Conservation (phyloP, 2,113 vertebrate species). For the Podarcis raffonei region DNA sequence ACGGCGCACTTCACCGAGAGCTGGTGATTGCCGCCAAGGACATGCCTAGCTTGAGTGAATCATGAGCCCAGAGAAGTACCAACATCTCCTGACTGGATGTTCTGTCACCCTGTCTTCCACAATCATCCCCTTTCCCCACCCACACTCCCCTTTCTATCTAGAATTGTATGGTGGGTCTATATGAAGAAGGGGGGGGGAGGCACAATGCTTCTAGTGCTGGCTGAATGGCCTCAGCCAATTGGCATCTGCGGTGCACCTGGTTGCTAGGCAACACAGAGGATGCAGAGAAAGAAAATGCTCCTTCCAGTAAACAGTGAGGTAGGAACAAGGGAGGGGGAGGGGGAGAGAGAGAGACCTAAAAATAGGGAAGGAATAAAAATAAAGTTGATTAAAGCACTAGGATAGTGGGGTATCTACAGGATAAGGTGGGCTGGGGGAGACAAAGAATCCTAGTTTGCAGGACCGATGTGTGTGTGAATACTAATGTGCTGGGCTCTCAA, state of each 20-base stretch:
- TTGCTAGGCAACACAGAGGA: conserved; percentile 85
- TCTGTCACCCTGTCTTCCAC: not conserved
- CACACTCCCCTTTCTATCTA: not conserved
- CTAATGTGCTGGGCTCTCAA: not conserved
- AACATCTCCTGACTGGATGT: not conserved
- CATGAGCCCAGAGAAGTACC: not conserved
- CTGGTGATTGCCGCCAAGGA: conserved; percentile 1
- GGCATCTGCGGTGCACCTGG: conserved; percentile 74
- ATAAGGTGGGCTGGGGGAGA: not conserved
- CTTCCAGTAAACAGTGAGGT: conserved; percentile 64
- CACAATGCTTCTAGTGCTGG: conserved; percentile 39
- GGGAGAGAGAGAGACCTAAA: conserved; percentile 67
- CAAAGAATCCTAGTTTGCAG: not conserved
- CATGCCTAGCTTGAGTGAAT: not conserved
- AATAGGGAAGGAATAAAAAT: conserved; percentile 77
- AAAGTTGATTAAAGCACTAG: conserved; percentile 60
- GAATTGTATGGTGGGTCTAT: not conserved
- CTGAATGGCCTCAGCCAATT: conserved; percentile 74
- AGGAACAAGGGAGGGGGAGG: conserved; percentile 48
- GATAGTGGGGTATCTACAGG: conserved; percentile 16
- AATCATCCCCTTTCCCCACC: conserved; percentile 4
- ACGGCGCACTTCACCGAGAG: not conserved
- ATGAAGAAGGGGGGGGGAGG: not conserved
- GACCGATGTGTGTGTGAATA: not conserved
- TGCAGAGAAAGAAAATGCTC: conserved; percentile 51